phyloP scores from a whole-genome alignment of 2,888 invertebrate species.

The Chouioia cunea region DNA sequence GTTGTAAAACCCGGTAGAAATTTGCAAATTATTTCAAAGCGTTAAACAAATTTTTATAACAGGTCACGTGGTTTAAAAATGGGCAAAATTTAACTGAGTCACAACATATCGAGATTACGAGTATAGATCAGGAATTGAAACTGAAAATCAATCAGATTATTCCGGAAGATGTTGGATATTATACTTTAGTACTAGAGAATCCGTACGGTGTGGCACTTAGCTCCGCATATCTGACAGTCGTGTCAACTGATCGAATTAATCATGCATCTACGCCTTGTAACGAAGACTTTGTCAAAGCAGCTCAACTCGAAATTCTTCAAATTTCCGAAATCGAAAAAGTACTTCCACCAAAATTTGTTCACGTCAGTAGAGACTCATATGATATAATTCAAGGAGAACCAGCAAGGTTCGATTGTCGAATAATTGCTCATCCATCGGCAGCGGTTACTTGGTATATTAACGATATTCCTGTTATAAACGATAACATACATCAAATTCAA shows the following conservation, averaged over 20 bases:
- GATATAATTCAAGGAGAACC: constrained; percentile 94
- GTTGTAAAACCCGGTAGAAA: background rate
- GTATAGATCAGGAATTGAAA: constrained; percentile 88
- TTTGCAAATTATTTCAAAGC: background rate
- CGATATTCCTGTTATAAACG: constrained; percentile 88
- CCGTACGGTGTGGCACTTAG: constrained; percentile 91
- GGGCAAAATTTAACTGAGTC: constrained; percentile 89
- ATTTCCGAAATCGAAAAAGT: constrained; percentile 80
- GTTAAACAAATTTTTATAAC: constrained; percentile 13
- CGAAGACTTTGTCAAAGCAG: constrained; percentile 71
- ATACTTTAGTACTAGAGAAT: constrained; percentile 94
- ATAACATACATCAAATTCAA: constrained; percentile 92
- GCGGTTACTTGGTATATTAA: constrained; percentile 96
- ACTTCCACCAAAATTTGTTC: constrained; percentile 87
- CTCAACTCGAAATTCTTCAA: constrained; percentile 73
- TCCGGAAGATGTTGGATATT: constrained; percentile 91
- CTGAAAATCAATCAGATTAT: constrained; percentile 87
- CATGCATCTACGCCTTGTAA: constrained; percentile 65
- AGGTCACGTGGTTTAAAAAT: constrained; percentile 97
- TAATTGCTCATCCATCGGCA: constrained; percentile 93
- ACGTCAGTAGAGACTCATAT: constrained; percentile 82
- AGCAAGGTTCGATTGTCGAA: constrained; percentile 91
- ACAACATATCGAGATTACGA: constrained; percentile 84
- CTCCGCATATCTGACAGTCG: constrained; percentile 89
- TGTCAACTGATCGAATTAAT: constrained; percentile 82